A percentile compares a stretch with the other conserved stretches of the same genome.
These are phyloP conservation scores for Carduelis carduelis DNA, from an alignment of 2,797 vertebrate species.

Conservation along the genomic window DNA sequence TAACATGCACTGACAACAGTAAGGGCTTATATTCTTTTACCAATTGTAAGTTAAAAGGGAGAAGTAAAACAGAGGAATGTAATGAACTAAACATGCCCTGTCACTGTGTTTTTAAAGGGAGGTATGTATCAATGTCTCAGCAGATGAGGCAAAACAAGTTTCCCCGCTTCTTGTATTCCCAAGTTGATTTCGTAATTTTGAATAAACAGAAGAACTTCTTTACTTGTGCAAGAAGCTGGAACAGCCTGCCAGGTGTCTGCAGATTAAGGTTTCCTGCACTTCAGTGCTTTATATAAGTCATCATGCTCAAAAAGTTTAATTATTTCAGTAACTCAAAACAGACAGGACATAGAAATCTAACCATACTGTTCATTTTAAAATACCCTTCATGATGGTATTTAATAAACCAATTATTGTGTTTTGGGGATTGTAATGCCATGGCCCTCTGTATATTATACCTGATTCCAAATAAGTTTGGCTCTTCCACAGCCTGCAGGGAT, in stretches of 20 bases:
- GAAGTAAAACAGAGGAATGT: not conserved
- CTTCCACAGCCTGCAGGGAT: not conserved
- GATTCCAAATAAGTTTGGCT: not conserved
- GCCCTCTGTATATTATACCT: not conserved
- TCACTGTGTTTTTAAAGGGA: not conserved
- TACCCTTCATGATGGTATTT: not conserved
- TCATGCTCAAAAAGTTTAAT: not conserved
- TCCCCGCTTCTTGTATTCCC: not conserved
- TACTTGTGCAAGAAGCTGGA: not conserved
- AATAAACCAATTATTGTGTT: not conserved
- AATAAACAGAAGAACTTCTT: not conserved
- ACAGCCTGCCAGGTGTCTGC: not conserved
- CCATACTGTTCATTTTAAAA: not conserved
- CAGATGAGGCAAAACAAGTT: conserved; percentile 27
- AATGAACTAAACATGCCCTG: not conserved
- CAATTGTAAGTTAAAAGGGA: not conserved
- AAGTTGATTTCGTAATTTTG: not conserved
- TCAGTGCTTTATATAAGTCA: not conserved
- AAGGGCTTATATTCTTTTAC: not conserved
- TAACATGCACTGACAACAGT: not conserved
- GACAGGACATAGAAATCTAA: not conserved
- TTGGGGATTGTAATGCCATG: not conserved
- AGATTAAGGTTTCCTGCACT: not conserved
- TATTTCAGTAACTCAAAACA: not conserved
- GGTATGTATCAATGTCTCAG: not conserved